Evolutionary conservation across 1,140 invertebrate species (phyloP).

Genomic region (Pogonomyrmex californicus): DNA sequence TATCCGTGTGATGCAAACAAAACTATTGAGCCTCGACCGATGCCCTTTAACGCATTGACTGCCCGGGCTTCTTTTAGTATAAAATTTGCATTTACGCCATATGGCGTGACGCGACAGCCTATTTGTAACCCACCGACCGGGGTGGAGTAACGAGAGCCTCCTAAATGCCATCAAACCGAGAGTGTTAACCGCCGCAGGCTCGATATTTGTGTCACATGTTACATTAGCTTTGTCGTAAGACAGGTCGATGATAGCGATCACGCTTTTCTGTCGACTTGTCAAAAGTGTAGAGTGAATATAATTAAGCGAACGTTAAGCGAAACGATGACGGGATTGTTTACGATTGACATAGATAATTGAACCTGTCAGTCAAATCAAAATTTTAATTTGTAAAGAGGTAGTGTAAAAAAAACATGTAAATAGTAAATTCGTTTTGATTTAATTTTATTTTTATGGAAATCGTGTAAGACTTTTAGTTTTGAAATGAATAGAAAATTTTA

Average conservation of each 20-base stretch:
- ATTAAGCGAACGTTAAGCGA: neutral
- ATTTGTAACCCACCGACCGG: slow-evolving; percentile 60
- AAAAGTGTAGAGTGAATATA: slow-evolving; percentile 46
- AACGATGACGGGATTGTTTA: neutral
- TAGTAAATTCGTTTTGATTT: neutral
- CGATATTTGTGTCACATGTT: slow-evolving; percentile 65
- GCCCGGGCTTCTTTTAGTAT: slow-evolving; percentile 63
- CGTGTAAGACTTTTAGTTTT: neutral
- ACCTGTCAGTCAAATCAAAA: neutral
- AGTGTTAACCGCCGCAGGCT: slow-evolving; percentile 63
- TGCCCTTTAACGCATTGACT: slow-evolving; percentile 63
- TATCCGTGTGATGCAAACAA: slow-evolving; percentile 59
- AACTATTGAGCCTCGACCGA: slow-evolving; percentile 61
- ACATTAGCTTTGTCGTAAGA: slow-evolving; percentile 59
- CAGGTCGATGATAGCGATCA: slow-evolving; percentile 25
- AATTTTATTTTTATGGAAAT: slow-evolving; percentile 3
- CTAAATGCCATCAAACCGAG: slow-evolving; percentile 66
- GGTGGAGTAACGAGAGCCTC: slow-evolving; percentile 65
- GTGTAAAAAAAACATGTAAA: neutral
- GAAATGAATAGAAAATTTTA: neutral
- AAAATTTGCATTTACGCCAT: slow-evolving; percentile 69
- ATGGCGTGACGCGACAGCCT: slow-evolving; percentile 66
- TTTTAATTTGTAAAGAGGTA: slow-evolving; percentile 9
- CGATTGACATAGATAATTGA: slow-evolving; percentile 16
- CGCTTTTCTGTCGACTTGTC: slow-evolving; percentile 29